These are phyloP conservation scores for Invenusta paracnida DNA, from an alignment of 2,888 invertebrate genomes.

Conservation along the genomic window DNA sequence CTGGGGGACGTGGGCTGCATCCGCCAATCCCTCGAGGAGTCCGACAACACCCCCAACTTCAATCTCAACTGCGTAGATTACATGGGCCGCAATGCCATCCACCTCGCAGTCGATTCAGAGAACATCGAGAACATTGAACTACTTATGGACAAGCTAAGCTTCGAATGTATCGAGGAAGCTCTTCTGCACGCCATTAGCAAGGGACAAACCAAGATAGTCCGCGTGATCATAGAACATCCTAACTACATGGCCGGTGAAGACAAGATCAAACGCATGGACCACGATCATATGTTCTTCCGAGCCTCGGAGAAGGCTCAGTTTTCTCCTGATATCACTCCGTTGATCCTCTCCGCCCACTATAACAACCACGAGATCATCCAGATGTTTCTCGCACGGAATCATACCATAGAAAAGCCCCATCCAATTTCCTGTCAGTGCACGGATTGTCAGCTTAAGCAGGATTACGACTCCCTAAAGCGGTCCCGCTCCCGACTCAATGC, in stretches of 20 bases:
- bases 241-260: slow-evolving; percentile 61
- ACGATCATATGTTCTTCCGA: slow-evolving; percentile 59
- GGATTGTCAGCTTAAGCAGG: slow-evolving; percentile 58
- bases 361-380: slow-evolving; percentile 71
- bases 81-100: slow-evolving; percentile 69
- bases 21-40: slow-evolving; percentile 57
- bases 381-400: slow-evolving; percentile 67
- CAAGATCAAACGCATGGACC: slow-evolving; percentile 54
- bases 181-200: slow-evolving; percentile 68
- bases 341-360: slow-evolving; percentile 69
- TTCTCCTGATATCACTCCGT: slow-evolving; percentile 69
- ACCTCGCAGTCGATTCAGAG: slow-evolving; percentile 68
- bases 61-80: slow-evolving; percentile 61
- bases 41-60: slow-evolving; percentile 50
- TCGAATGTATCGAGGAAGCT: slow-evolving; percentile 67
- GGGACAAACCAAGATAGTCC: slow-evolving; percentile 67
- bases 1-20: slow-evolving; percentile 59
- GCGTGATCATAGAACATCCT: slow-evolving; percentile 64
- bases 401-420: slow-evolving; percentile 68
- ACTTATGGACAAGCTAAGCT: slow-evolving; percentile 66
- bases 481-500: slow-evolving; percentile 66
- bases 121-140: slow-evolving; percentile 68
- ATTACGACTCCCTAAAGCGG: slow-evolving; percentile 58
- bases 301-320: slow-evolving; percentile 64
- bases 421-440: slow-evolving; percentile 59